Evolutionary conservation across 2,797 vertebrate species (phyloP).

Genomic region (Sebastes matsubarae): DNA sequence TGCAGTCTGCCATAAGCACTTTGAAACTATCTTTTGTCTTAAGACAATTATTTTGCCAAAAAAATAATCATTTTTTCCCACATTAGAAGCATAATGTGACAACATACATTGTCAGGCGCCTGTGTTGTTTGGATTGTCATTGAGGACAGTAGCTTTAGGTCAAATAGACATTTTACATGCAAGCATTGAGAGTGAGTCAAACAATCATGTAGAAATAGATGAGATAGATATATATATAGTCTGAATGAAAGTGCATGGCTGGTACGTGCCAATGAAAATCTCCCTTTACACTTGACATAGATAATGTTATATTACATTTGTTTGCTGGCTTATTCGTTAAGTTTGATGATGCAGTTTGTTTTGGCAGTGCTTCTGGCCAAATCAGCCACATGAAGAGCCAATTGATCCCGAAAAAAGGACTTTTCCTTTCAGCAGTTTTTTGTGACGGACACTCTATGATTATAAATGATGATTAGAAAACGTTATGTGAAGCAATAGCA

Average conservation of each 20-base stretch:
- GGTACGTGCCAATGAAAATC: conserved; percentile 45
- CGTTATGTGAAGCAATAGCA: conserved; percentile 45
- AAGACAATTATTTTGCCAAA: conserved; percentile 30
- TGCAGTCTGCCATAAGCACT: conserved; percentile 30
- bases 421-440: background rate
- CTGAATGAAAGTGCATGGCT: conserved; percentile 60
- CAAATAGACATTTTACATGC: background rate
- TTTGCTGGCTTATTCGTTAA: conserved; percentile 4
- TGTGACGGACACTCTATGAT: background rate
- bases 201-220: conserved; percentile 61
- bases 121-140: background rate
- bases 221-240: conserved; percentile 10
- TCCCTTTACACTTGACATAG: conserved; percentile 29
- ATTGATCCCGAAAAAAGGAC: background rate
- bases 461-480: background rate
- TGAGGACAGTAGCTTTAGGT: conserved; percentile 23
- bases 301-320: background rate
- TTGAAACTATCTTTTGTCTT: conserved; percentile 33
- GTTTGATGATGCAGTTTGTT: conserved; percentile 13
- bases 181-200: conserved; percentile 42
- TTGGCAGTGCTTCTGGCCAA: conserved; percentile 17
- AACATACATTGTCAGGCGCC: background rate
- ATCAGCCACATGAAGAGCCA: conserved; percentile 15
- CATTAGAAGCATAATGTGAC: background rate
- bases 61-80: background rate